phyloP scores from a whole-genome alignment of 2,113 vertebrate genomes.

The Syngnathus floridae region DNA sequence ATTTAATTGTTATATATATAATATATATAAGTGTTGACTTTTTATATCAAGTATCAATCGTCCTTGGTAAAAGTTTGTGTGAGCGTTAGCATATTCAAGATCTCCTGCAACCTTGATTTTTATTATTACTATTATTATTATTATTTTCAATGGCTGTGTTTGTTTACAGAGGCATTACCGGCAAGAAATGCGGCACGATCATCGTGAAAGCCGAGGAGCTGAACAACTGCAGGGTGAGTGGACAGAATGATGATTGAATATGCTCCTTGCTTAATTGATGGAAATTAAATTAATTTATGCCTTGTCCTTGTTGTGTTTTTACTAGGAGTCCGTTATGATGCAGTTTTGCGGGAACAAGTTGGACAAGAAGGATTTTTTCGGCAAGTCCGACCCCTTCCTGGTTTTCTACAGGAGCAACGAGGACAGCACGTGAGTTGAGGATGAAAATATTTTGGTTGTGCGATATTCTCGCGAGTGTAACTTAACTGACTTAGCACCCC shows the following conservation, averaged over 20 bases:
- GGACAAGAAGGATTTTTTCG: constrained; percentile 88
- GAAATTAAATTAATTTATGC: neutral
- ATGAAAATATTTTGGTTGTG: neutral
- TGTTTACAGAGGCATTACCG: constrained; percentile 84
- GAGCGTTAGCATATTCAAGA: neutral
- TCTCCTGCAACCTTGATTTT: neutral
- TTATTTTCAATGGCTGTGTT: constrained; percentile 17
- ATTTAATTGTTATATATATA: too few species aligned
- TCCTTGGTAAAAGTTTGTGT: too few species aligned
- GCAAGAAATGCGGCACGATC: constrained; percentile 90
- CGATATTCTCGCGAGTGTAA: neutral
- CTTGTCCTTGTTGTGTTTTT: neutral
- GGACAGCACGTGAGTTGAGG: constrained; percentile 77
- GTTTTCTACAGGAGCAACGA: constrained; percentile 86
- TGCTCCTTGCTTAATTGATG: neutral
- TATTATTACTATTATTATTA: neutral
- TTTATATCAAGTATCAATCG: too few species aligned
- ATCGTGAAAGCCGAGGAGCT: constrained; percentile 94
- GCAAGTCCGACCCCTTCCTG: constrained; percentile 84
- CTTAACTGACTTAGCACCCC: neutral
- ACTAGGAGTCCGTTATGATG: constrained; percentile 82
- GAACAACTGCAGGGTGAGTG: constrained; percentile 87
- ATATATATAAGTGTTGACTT: too few species aligned
- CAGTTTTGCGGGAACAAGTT: constrained; percentile 85
- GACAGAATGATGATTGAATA: neutral